phyloP scores from a whole-genome alignment of 2,113 vertebrate species.

The Perca fluviatilis region DNA sequence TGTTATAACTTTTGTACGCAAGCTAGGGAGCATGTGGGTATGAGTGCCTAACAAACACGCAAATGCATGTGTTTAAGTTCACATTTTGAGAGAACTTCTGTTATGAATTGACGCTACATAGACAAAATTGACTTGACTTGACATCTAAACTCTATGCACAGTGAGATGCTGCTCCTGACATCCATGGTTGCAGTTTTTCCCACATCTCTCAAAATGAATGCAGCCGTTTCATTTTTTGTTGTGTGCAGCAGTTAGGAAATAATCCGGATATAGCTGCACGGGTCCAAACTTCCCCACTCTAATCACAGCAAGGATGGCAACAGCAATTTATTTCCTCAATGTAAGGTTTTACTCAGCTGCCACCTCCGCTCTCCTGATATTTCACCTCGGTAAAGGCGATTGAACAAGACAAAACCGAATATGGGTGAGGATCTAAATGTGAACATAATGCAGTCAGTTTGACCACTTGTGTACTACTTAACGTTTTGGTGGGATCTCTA shows the following conservation, averaged over 20 bases:
- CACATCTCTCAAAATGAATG: conserved; percentile 26
- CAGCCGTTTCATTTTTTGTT: conserved; percentile 21
- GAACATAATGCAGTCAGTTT: background rate
- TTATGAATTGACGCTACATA: too few relatives aligned
- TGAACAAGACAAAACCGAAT: conserved; percentile 27
- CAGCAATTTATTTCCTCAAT: conserved; percentile 46
- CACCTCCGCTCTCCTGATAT: conserved; percentile 23
- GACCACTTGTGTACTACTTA: background rate
- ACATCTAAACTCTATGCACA: background rate
- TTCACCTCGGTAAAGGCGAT: conserved; percentile 17
- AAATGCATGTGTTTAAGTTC: background rate
- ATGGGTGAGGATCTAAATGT: background rate
- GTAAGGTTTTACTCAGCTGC: conserved; percentile 32
- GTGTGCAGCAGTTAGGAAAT: conserved; percentile 35
- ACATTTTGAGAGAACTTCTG: background rate
- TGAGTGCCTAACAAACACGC: background rate
- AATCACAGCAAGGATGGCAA: conserved; percentile 45
- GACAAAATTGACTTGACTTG: too few relatives aligned
- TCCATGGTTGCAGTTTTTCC: conserved; percentile 2
- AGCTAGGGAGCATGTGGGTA: background rate
- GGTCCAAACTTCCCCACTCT: conserved; percentile 32
- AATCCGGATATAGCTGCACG: conserved; percentile 38
- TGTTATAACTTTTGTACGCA: conserved; percentile 21
- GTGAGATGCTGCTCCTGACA: background rate
- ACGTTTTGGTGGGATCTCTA: conserved; percentile 15